Percentiles rank a stretch among this genome's conserved stretches.
Evolutionary conservation across 30 jellyfish, hydroid and myxozoan genomes (phyloP).

Genomic region (Nemopilema nomurai): DNA sequence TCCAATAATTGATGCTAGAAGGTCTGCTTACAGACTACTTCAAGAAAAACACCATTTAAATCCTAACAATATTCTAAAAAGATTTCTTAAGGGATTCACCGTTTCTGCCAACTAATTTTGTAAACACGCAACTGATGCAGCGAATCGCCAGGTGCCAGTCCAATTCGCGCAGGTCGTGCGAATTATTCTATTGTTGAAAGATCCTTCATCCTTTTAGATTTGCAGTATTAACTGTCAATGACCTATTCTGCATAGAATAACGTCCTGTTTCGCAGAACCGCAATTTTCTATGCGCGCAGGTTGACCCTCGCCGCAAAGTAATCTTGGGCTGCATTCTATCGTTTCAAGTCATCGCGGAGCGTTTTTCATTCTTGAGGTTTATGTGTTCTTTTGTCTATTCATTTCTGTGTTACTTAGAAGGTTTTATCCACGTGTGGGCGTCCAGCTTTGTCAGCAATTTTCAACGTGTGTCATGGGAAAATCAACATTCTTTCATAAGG

Average conservation of each 20-base stretch:
- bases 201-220: neutral
- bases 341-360: neutral
- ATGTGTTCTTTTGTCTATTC: neutral
- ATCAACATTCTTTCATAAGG: neutral
- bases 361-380: conserved; percentile 11
- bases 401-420: neutral
- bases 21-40: neutral
- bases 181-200: conserved; percentile 5
- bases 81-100: neutral
- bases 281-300: conserved; percentile 15
- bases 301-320: conserved; percentile 18
- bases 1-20: no score
- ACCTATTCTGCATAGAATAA: conserved; percentile 6
- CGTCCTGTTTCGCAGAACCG: conserved; percentile 19
- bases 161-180: neutral
- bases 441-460: neutral
- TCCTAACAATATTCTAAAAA: neutral
- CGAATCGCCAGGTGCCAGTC: neutral
- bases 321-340: neutral
- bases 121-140: neutral
- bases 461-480: neutral
- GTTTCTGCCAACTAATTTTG: neutral
- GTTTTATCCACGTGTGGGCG: neutral
- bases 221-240: neutral
- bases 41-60: neutral